Base-by-base conservation (phyloP, 2,113 vertebrate species). In the Saguinus midas region DNA sequence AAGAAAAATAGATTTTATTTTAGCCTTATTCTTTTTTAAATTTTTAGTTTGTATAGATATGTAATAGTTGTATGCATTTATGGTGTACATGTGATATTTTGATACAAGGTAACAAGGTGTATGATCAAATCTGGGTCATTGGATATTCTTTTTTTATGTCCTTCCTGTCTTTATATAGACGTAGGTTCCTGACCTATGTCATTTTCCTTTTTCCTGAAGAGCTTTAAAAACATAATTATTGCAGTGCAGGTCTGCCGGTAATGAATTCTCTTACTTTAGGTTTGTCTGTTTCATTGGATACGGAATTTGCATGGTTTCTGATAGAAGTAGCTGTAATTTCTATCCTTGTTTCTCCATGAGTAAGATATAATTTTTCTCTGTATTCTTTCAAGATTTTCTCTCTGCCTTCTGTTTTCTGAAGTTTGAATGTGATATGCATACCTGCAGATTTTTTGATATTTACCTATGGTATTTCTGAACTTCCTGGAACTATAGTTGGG, bases 181-280 rank as follows among this genome's bases (percentile, higher is more conserved):
- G 5, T 52, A 92, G 12, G n/a, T 78, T 52, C 85, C 25, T 52
- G 32, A 52, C 12, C 27, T 1, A n/a, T 68, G 43, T 17, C 25
- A 37, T 90, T 95, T 94, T 68, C 57, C 58, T 83, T 89, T 83
- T 83, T 37, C 27, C n/a, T 64, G 57, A 94, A 75, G n/a, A 64
- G 76, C 61, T 93, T 83, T 94, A 64, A 76, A 84, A 20, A 35
- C 27, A 32, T 18, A 52, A 66, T 94, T 89, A 20, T 83, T 94
- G n/a, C 16, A 75, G 79, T 83, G 27, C 20, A 66, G 3, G 16
- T 83, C 45, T 66, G 32, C 32, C 68, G 16, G 87, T 58, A 70
- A 80, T 57, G 64, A 52, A 75, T 68, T 84, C 61, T 48, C 16
- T 68, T 29, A 93, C 57, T 55, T 66, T 68, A 78, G 58, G 29